These are phyloP conservation scores for cat (Felis catus) DNA, from an alignment of 2,113 vertebrate species.

Conservation along the genomic window F.catus_Fca126_mat1.0 CM031416.1:25919501-25920000, in stretches of 20 bases:
- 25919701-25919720: constrained; percentile 5
- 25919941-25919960: neutral
- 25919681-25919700: neutral
- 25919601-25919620: neutral
- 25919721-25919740: neutral
- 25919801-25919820: neutral
- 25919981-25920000: neutral
- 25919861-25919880: neutral
- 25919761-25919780: neutral
- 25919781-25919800: neutral
- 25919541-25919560: neutral
- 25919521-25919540: neutral
- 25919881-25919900: neutral
- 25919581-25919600: neutral
- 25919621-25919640: neutral
- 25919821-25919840: neutral
- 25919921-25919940: neutral
- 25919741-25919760: neutral
- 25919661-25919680: neutral
- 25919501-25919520: too few relatives aligned
- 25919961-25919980: neutral
- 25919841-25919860: neutral
- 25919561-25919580: neutral
- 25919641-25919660: neutral
- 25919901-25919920: neutral